Evolutionary conservation across 2,888 invertebrate genomes (phyloP), one percentile per base, ranked within the genome.

Genomic region (Ennomos erosarius): DNA sequence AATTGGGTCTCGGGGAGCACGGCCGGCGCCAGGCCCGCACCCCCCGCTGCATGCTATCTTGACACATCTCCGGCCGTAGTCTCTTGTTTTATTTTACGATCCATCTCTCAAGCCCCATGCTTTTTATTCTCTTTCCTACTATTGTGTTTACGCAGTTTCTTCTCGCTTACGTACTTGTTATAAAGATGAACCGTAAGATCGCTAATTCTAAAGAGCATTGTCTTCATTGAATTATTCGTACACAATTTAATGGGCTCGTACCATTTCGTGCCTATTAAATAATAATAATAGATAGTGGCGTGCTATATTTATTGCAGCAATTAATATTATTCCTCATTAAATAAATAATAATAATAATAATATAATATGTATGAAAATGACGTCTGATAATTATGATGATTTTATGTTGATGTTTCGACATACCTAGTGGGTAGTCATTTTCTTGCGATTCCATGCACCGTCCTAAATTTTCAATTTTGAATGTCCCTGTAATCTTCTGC

Each of bases 61-160:
- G 91, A 91, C 90, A 87, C 84, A 92, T 92, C 91, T 91, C 88
- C 87, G 88, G 88, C 88, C 88, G 87, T 81, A 76, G 82, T 83
- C 86, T 88, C 90, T 88, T 88, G 88, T 89, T 90, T 90, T 88
- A 90, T 88, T 91, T 92, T 92, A 92, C 84, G 90, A 90, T 86
- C 89, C 83, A 87, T 88, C 85, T 88, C 88, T 85, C 86, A 84
- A 79, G 75, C 75, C 76, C 75, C 62, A 65, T 61, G 16, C 70
- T 79, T 76, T 83, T 87, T 42, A n/a, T 84, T 88, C 88, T 87
- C 75, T 77, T 76, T 81, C 67, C 71, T 74, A 79, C 88, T 84
- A 88, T 90, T 90, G 84, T 87, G 73, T 84, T 84, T 82, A 82
- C 76, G 78, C 78, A 78, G 79, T 84, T 82, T 74, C 76, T 75